Base-by-base conservation (phyloP, 2,888 invertebrate species). In the Lymantria monacha region DNA sequence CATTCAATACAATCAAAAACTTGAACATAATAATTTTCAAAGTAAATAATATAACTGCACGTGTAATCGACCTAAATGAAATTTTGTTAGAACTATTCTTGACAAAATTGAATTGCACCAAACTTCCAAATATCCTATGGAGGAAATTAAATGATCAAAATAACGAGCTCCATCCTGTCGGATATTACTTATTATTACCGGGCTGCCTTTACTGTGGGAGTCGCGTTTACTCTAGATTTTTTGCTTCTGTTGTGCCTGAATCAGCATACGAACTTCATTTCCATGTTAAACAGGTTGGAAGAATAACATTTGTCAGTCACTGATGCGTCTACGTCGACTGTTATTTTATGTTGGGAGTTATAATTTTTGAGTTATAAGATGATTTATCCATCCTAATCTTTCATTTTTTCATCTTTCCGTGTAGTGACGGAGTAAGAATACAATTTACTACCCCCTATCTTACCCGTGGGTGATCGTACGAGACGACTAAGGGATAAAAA, bases 91-190 rank as follows among this genome's bases (percentile, higher is more conserved):
- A 31, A 42, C 13, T 22, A 10, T 9, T 30, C 44, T 11, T 40
- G 41, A 22, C 45, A 36, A 55, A 55, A 55, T 63, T 50, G 30
- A 42, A 48, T 46, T 49, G 37, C 43, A 30, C 46, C 40, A 33
- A 50, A 52, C 50, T 57, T 55, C 42, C 49, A 45, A 49, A 41
- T 11, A 31, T 47, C 44, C 42, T 42, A 49, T 56, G 42, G 46
- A 64, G 64, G 68, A 64, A 67, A 64, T 64, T 51, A 67, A 67
- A 57, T 61, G 51, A 60, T 64, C 57, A 67, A 64, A 57, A 45
- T 61, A 67, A 67, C 49, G 42, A 53, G 40, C 52, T 30, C 41
- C 52, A 51, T 57, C 67, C 64, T 52, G 50, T 44, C 38, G 55
- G 67, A 67, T 60, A 64, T 63, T 55, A 55, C 64, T 55, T 57